Conservation (phyloP, 2,888 invertebrate genomes). For the Beris chalybata region DNA sequence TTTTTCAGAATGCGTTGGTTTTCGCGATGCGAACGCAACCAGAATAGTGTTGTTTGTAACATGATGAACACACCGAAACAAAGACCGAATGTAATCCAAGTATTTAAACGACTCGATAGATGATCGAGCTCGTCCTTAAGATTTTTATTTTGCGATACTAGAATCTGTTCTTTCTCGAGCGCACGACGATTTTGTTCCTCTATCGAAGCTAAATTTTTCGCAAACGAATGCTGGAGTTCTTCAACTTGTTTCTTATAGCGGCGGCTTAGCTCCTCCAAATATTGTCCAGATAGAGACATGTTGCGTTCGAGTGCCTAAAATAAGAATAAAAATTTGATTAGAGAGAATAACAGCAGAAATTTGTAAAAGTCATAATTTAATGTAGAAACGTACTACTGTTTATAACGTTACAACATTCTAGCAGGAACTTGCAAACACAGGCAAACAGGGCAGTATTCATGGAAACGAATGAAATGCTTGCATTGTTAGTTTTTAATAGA, state of each 20-base stretch:
- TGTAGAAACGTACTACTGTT: too few relatives aligned
- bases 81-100: slow-evolving; percentile 44
- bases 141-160: slow-evolving; percentile 74
- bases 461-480: too few relatives aligned
- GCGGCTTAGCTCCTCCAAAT: slow-evolving; percentile 92
- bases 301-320: slow-evolving; percentile 86
- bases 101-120: slow-evolving; percentile 63
- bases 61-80: slow-evolving; percentile 31
- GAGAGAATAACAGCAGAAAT: too few relatives aligned
- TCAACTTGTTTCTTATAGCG: slow-evolving; percentile 96
- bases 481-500: too few relatives aligned
- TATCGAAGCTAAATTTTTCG: slow-evolving; percentile 74
- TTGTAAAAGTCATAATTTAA: too few relatives aligned
- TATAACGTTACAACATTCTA: too few relatives aligned
- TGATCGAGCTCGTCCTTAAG: slow-evolving; percentile 67
- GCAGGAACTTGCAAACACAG: too few relatives aligned
- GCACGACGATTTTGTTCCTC: slow-evolving; percentile 71
- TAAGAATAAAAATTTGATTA: background rate
- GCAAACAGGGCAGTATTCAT: too few relatives aligned
- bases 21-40: slow-evolving; percentile 25
- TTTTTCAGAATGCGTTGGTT: slow-evolving; percentile 17
- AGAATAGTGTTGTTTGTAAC: slow-evolving; percentile 30
- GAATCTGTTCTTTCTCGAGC: slow-evolving; percentile 75
- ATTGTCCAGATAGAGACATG: slow-evolving; percentile 95
- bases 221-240: slow-evolving; percentile 85